Evolutionary conservation across 2,113 vertebrate species (phyloP).

Genomic region (Pitta sordida): DNA sequence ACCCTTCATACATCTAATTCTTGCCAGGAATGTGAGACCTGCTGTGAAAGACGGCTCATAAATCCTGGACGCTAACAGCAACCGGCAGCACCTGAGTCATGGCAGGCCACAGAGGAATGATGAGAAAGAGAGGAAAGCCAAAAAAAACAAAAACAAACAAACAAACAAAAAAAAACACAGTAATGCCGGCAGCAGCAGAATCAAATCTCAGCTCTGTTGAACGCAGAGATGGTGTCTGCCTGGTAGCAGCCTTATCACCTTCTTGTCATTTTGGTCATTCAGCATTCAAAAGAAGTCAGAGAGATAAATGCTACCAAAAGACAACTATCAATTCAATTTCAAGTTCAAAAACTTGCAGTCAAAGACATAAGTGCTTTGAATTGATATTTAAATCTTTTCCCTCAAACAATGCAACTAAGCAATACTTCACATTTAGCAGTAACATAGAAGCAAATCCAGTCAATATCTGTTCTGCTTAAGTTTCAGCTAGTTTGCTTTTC

Average conservation of each 20-base stretch:
- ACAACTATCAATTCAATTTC: slow-evolving; percentile 12
- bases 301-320: slow-evolving; percentile 16
- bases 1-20: background rate
- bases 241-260: slow-evolving; percentile 18
- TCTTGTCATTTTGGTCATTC: background rate
- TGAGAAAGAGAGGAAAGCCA: background rate
- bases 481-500: background rate
- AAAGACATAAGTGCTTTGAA: background rate
- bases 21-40: background rate
- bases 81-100: background rate
- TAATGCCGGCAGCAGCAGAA: slow-evolving; percentile 7
- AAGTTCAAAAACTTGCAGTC: background rate
- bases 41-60: background rate
- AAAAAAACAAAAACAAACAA: background rate
- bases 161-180: background rate
- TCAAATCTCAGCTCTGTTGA: slow-evolving; percentile 14
- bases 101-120: background rate
- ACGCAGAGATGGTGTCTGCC: background rate
- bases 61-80: background rate
- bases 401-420: background rate
- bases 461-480: background rate
- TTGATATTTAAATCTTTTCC: slow-evolving; percentile 27
- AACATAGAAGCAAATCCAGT: background rate
- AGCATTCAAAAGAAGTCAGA: slow-evolving; percentile 33
- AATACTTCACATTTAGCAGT: background rate